Base-by-base conservation (phyloP, 2,113 vertebrate species). In the Rhinolophus sinicus region DNA sequence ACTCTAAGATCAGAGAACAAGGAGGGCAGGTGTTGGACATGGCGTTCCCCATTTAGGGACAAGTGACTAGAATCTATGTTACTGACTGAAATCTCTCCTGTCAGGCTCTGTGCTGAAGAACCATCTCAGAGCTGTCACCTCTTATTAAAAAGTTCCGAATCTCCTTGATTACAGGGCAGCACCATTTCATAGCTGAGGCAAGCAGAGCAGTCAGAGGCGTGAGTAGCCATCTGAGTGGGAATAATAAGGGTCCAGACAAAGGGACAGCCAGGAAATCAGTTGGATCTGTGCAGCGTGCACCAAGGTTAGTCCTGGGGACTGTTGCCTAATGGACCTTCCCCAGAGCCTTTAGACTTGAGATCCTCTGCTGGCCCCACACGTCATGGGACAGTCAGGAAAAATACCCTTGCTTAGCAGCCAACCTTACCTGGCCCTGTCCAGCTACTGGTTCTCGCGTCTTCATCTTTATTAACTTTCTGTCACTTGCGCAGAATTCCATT, bases 241-340 rank as follows among this genome's bases (percentile, higher is more conserved):
- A 8, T 26, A 47, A 40, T 62, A 21, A 11, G 69, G 54, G 14
- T 4, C 40, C 67, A 8, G 35, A 82, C 40, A 65, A 18, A 67
- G 67, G 35, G 19, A 13, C 13, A 5, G 30, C 2, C 13, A 35
- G 87, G 52, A 40, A 13, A 40, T 30, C 33, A 33, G 33, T 26
- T 14, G 11, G 33, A 6, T 30, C 52, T 64, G 33, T 3, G 1
- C 3, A 2, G 5, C 5, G 21, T 12, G 4, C 21, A 2, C 40
- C 1, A 4, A 8, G 1, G 3, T 56, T 11, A 40, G 40, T 30
- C 33, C 33, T 50, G 6, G 40, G 28, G n/a, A 35, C 10, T 28
- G 85, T 26, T 30, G 47, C 26, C 3, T 1, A 30, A 44, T 22
- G 70, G 77, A 3, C 30, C 15, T 10, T 95, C 52, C 47, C 3